Percentiles rank a stretch among this genome's conserved stretches.
Conservation (phyloP, 2,113 vertebrate genomes). For the Ceyx cyanopectus region DNA sequence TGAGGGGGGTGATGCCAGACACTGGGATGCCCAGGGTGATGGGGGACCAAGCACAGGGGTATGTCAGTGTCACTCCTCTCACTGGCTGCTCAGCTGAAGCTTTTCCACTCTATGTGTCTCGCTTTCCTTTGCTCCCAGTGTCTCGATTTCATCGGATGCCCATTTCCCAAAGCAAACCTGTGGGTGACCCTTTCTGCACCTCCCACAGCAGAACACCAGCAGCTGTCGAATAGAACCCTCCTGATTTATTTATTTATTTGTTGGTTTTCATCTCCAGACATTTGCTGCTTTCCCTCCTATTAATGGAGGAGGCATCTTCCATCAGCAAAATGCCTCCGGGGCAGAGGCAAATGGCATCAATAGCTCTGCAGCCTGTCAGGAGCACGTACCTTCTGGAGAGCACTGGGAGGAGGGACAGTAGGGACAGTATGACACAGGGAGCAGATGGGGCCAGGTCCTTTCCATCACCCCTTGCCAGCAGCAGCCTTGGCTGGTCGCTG, state of each 20-base stretch:
- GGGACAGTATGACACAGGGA: neutral
- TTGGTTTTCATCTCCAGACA: neutral
- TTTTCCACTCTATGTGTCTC: neutral
- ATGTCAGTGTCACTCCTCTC: rapidly evolving
- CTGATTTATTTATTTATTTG: too few species aligned
- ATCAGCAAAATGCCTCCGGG: neutral
- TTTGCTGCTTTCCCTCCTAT: neutral
- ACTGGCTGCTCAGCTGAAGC: rapidly evolving
- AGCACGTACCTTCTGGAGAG: neutral
- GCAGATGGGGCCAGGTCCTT: neutral
- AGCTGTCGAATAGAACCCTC: rapidly evolving
- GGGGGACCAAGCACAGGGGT: rapidly evolving
- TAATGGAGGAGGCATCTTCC: neutral
- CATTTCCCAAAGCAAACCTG: neutral
- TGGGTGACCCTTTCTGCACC: neutral
- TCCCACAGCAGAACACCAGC: rapidly evolving
- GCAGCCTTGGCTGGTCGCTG: rapidly evolving
- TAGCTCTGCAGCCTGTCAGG: slow-evolving; percentile 4
- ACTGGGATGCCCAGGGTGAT: rapidly evolving
- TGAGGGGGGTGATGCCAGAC: rapidly evolving
- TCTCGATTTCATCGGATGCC: neutral
- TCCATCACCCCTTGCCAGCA: neutral
- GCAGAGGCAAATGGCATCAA: neutral
- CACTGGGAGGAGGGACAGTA: neutral
- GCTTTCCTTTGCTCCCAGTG: neutral